phyloP scores from a whole-genome alignment of 1,140 invertebrate genomes.

The Vanessa tameamea region DNA sequence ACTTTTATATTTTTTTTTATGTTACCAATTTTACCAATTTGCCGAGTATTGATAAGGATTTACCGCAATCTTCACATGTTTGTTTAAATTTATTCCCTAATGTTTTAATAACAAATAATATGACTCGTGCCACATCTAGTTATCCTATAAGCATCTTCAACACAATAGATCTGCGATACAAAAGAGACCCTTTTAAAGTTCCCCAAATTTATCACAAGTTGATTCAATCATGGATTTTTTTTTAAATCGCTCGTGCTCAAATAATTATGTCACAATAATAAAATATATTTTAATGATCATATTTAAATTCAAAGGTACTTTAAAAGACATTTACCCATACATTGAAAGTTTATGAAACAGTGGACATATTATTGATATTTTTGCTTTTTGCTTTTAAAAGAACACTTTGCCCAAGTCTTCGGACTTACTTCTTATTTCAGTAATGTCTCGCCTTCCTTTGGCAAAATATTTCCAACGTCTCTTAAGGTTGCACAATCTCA shows the following conservation, averaged over 20 bases:
- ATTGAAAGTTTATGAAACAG: neutral
- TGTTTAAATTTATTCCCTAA: neutral
- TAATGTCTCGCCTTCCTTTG: slow-evolving; percentile 3
- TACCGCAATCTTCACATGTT: too few species aligned
- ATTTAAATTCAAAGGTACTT: neutral
- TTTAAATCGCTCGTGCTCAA: slow-evolving; percentile 52
- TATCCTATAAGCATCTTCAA: neutral
- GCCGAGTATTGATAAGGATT: too few species aligned
- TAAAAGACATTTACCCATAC: neutral
- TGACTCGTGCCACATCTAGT: neutral
- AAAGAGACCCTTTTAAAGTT: slow-evolving; percentile 45
- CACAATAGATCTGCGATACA: slow-evolving; percentile 28
- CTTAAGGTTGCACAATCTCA: slow-evolving; percentile 12
- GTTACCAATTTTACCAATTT: too few species aligned
- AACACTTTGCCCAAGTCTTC: neutral
- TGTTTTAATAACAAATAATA: neutral
- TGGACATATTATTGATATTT: neutral
- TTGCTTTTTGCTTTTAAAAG: neutral
- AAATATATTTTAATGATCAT: neutral
- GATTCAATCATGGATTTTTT: slow-evolving; percentile 66
- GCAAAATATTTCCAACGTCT: slow-evolving; percentile 6
- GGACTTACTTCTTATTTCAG: slow-evolving; percentile 5
- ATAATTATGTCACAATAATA: slow-evolving; percentile 26
- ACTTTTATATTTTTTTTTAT: too few species aligned
- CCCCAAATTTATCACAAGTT: slow-evolving; percentile 59